Conservation (phyloP, 2,797 vertebrate species). For the Echiichthys vipera region DNA sequence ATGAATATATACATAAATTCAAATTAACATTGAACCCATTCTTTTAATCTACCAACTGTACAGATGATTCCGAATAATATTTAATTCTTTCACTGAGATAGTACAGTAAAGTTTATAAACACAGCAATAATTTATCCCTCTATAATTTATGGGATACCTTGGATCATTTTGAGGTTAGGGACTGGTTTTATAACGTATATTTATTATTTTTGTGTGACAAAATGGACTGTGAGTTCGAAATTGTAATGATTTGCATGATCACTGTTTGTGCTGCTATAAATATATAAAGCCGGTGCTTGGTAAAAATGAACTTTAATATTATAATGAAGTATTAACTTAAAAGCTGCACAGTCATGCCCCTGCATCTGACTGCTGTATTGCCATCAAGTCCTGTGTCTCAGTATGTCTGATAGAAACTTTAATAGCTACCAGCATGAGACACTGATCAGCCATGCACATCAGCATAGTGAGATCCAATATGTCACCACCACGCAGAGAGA, state of each 20-base stretch:
- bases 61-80: no score
- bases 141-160: no score
- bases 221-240: no score
- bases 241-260: not conserved
- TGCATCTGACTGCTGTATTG: slow-evolving; percentile 40
- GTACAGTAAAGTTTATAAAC: no score
- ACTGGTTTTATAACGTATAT: no score
- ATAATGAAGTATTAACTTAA: slow-evolving; percentile 20
- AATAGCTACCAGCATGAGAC: slow-evolving; percentile 74
- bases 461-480: slow-evolving; percentile 73
- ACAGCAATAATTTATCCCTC: no score
- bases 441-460: slow-evolving; percentile 75
- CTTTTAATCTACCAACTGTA: no score
- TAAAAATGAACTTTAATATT: slow-evolving; percentile 20
- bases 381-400: slow-evolving; percentile 57
- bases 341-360: slow-evolving; percentile 36
- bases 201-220: no score
- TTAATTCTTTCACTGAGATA: no score
- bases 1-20: no score
- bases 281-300: not conserved
- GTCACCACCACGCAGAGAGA: slow-evolving; percentile 66
- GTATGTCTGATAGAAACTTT: slow-evolving; percentile 69
- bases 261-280: not conserved
- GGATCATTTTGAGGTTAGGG: no score
- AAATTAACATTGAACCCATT: no score